Base-by-base conservation (phyloP, 1,140 invertebrate species). In the Caenorhabditis brenneri region DNA sequence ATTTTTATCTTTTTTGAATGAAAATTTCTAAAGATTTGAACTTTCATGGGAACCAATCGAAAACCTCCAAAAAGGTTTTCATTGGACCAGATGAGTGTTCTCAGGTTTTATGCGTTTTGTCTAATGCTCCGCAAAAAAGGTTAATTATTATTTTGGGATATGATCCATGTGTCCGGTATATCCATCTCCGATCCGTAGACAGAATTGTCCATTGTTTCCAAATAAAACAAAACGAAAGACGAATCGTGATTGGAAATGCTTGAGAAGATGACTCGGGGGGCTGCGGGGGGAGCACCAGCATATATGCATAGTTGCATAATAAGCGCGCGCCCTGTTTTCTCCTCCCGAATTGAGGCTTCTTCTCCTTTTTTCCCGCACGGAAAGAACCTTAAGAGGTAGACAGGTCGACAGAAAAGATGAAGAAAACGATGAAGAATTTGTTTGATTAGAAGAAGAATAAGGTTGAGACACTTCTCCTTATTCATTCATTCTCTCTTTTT, bases 191-290 rank as follows among this genome's bases (percentile, higher is more conserved):
- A 16, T 51, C 19, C 31, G 58, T 65, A 65, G 58, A 65, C 58
- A 36, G 58, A 58, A 10, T 31, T 6, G 31, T 31, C 42, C 22
- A 36, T 48, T 79, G 74, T 49, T 49, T 79, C 74, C 74, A 48
- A 48, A 79, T 79, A 79, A 79, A 65, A 65, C 31, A 79, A 79
- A 65, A 65, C 58, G 58, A n/a, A n/a, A n/a, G n/a, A 16, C 15
- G 22, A 65, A 24, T 65, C 58, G 58, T 65, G 58, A 65, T 65
- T 65, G 58, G 58, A 65, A 65, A 65, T 65, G 58, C 58, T 65
- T 65, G 58, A 65, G 58, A 65, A 65, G 29, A 65, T 33, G 58
- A 65, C 31, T 36, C 27, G n/a, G n/a, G 9, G 9, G 24, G 55
- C 24, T 9, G 4, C 24, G n/a, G 12, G 31, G 31, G 31, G 16